A percentile compares a stretch with the other conserved stretches of the same genome.
Evolutionary conservation across 2,888 invertebrate species (phyloP).

Genomic region (Mylabris sibirica): DNA sequence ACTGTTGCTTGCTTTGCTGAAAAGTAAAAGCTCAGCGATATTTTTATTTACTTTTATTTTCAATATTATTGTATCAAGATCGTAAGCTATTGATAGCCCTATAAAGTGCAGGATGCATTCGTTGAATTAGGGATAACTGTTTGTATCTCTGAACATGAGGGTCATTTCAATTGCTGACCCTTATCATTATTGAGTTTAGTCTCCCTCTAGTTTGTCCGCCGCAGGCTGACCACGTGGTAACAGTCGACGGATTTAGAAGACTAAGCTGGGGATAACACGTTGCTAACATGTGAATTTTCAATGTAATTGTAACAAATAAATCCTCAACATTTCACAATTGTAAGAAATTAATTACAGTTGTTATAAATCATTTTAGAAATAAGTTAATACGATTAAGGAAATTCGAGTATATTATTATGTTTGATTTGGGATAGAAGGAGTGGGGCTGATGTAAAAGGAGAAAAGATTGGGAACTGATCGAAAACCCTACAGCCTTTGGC

Average conservation of each 20-base stretch:
- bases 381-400: not conserved
- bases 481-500: conserved; percentile 21
- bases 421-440: not conserved
- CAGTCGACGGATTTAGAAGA: conserved; percentile 40
- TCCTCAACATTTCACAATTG: not conserved
- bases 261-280: conserved; percentile 43
- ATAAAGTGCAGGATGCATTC: conserved; percentile 44
- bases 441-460: not conserved
- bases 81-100: conserved; percentile 38
- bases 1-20: conserved; percentile 24
- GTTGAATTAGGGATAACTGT: conserved; percentile 43
- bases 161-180: conserved; percentile 55
- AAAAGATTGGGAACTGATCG: not conserved
- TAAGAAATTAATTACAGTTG: not conserved
- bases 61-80: conserved; percentile 35
- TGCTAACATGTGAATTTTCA: conserved; percentile 39
- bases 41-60: conserved; percentile 43
- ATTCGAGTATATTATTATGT: conserved; percentile 8
- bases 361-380: not conserved
- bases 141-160: conserved; percentile 50
- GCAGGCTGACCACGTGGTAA: conserved; percentile 46
- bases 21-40: conserved; percentile 27
- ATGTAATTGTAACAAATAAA: conserved; percentile 20
- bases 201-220: conserved; percentile 42
- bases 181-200: conserved; percentile 56